These are phyloP conservation scores for Drosophila paulistorum DNA, from an alignment of 1,140 invertebrate genomes.

Conservation along the genomic window DNA sequence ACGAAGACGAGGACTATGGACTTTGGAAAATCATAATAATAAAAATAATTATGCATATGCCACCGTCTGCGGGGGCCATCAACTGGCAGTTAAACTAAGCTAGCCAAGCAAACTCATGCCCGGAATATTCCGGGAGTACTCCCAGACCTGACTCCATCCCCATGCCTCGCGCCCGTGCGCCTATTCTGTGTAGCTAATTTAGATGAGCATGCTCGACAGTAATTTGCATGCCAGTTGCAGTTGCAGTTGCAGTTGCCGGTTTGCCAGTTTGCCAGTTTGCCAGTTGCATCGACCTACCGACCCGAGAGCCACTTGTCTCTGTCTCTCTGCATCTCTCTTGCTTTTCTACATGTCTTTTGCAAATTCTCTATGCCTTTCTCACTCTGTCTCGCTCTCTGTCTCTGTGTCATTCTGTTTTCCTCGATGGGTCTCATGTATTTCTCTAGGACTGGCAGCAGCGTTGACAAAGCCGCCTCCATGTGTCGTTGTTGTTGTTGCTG, in stretches of 20 bases:
- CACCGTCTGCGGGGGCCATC: constrained; percentile 42
- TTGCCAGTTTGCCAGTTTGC: constrained; percentile 43
- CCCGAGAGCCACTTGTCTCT: constrained; percentile 53
- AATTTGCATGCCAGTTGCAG: constrained; percentile 79
- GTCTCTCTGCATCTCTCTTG: constrained; percentile 12
- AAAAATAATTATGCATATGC: constrained; percentile 81
- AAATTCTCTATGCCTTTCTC: background rate
- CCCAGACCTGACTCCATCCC: too few relatives aligned
- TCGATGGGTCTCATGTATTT: background rate
- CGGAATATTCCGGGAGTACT: too few relatives aligned
- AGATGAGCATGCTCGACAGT: constrained; percentile 79
- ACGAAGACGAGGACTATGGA: constrained; percentile 17
- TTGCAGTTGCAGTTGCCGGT: too few relatives aligned
- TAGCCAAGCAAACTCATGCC: too few relatives aligned
- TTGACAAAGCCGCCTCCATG: constrained; percentile 76
- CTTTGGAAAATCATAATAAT: constrained; percentile 71
- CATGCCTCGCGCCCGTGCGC: background rate
- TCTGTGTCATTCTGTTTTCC: background rate
- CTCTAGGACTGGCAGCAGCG: constrained; percentile 43
- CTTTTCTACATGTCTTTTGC: background rate
- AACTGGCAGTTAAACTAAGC: background rate
- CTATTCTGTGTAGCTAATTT: constrained; percentile 66
- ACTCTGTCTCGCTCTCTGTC: background rate
- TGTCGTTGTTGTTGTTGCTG: constrained; percentile 52
- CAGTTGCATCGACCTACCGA: constrained; percentile 46